Evolutionary conservation across 1,140 invertebrate species (phyloP).

Genomic region (Tribolium castaneum): DNA sequence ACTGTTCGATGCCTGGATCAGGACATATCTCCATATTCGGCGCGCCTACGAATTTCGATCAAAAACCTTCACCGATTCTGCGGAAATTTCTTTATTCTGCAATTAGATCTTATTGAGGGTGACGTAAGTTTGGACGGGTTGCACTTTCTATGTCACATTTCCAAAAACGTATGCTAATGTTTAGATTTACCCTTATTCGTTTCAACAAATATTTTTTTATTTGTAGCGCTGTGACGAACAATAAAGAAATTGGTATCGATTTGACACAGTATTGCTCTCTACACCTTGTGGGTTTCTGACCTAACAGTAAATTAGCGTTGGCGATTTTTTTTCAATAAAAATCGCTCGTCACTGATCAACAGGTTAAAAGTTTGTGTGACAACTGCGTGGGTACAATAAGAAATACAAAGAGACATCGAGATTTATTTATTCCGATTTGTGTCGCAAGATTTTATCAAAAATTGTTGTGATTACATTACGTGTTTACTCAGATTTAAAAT

Average conservation of each 20-base stretch:
- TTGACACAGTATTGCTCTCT: neutral
- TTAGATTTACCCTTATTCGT: neutral
- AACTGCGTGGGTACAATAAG: neutral
- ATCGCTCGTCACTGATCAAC: neutral
- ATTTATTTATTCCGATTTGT: neutral
- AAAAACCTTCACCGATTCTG: slow-evolving; percentile 27
- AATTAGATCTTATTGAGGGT: neutral
- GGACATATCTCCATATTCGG: slow-evolving; percentile 31
- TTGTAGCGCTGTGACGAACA: neutral
- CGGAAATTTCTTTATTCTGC: slow-evolving; percentile 23
- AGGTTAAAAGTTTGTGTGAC: neutral
- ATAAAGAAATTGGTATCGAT: neutral
- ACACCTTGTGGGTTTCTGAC: neutral
- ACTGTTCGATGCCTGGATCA: slow-evolving; percentile 16
- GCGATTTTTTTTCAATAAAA: neutral
- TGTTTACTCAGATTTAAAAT: too few species aligned
- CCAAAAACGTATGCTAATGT: neutral
- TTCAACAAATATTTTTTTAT: neutral
- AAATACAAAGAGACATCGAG: neutral
- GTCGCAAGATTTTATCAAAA: neutral
- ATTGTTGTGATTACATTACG: too few species aligned
- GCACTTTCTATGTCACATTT: neutral
- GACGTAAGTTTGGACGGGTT: neutral
- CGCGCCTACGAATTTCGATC: slow-evolving; percentile 26
- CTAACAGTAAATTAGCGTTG: neutral